Conservation (phyloP, 2,888 invertebrate species). For the Tinea pellionella region DNA sequence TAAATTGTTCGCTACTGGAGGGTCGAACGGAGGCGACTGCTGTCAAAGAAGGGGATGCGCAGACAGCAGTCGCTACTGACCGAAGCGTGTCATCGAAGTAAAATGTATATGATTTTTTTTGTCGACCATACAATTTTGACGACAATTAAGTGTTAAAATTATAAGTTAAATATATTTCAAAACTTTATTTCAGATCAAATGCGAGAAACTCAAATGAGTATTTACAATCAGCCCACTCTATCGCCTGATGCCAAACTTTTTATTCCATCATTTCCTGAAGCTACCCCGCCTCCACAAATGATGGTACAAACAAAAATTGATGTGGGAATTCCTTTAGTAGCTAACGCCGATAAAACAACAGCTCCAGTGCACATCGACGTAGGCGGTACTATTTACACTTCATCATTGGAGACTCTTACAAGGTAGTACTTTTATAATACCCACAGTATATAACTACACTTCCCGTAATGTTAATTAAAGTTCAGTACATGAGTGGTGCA, state of each 20-base stretch:
- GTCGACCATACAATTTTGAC: background rate
- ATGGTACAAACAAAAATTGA: background rate
- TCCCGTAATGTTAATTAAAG: too few species aligned
- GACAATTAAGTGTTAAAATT: too few species aligned
- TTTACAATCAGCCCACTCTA: background rate
- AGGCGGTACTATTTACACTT: slow-evolving; percentile 96
- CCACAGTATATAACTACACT: too few species aligned
- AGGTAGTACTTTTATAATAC: too few species aligned
- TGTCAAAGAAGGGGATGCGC: too few species aligned
- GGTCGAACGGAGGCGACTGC: too few species aligned
- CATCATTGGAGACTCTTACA: slow-evolving; percentile 94
- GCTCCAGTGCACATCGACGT: slow-evolving; percentile 98
- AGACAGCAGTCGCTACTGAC: too few species aligned
- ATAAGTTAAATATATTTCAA: too few species aligned
- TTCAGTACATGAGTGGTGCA: too few species aligned
- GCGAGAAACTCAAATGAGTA: background rate
- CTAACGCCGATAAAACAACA: slow-evolving; percentile 90
- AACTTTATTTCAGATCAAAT: background rate
- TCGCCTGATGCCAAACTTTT: background rate
- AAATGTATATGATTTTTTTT: background rate
- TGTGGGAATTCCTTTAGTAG: slow-evolving; percentile 93
- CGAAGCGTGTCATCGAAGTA: too few species aligned
- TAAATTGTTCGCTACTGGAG: too few species aligned
- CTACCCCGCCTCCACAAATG: background rate
- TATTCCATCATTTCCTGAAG: background rate